Conservation (phyloP, 92 coral and sea anemone genomes). For the Zoanthus sansibaricus region DNA sequence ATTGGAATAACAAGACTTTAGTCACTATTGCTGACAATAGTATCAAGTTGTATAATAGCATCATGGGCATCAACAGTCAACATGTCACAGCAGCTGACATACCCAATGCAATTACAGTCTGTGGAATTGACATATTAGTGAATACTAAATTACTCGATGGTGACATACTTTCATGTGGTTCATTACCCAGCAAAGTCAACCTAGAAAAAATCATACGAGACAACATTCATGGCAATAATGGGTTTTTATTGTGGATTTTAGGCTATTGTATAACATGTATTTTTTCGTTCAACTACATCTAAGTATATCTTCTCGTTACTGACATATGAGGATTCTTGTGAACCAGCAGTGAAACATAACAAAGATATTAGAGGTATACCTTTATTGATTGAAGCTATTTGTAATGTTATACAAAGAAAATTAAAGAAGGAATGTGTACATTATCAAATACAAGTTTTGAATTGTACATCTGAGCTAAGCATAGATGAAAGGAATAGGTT, state of each 20-base stretch:
- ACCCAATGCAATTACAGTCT: constrained; percentile 9
- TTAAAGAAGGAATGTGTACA: constrained; percentile 26
- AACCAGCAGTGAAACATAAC: constrained; percentile 17
- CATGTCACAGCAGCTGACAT: constrained; percentile 20
- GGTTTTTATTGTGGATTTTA: constrained; percentile 5
- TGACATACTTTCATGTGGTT: constrained; percentile 2
- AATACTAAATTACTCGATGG: constrained; percentile 7
- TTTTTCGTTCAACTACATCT: constrained; percentile 17
- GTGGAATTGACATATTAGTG: constrained; percentile 13
- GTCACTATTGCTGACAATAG: constrained; percentile 9
- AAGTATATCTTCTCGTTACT: constrained; percentile 17
- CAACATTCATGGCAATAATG: constrained; percentile 17
- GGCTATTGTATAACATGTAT: constrained; percentile 26
- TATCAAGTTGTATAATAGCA: constrained; percentile 3
- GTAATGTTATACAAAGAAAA: constrained; percentile 9
- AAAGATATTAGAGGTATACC: constrained; percentile 33
- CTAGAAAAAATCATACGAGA: constrained; percentile 18
- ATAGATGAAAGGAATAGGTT: not conserved
- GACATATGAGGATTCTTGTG: constrained; percentile 16
- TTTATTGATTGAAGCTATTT: constrained; percentile 31
- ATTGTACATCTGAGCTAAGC: constrained; percentile 23
- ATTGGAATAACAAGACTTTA: constrained; percentile 14
- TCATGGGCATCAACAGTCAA: constrained; percentile 10
- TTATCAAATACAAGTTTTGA: constrained; percentile 21
- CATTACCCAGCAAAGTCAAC: constrained; percentile 10